Evolutionary conservation across 2,113 vertebrate genomes (phyloP).

Genomic region (Myiopsitta monachus): DNA sequence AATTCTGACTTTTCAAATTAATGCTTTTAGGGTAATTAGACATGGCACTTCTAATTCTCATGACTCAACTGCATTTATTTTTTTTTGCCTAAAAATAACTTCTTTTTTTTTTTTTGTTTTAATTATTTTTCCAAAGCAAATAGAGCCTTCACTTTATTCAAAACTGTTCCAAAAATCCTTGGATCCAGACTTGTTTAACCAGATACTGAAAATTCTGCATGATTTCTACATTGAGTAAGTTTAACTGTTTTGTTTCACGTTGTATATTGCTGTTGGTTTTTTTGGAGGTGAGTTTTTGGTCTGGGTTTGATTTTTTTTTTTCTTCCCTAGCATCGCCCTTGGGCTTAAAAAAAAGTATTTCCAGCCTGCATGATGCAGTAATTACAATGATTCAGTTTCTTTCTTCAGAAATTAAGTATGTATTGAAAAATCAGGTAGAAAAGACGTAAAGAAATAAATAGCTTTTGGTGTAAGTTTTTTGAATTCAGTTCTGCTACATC

Average conservation of each 20-base stretch:
- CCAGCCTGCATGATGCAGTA: not conserved
- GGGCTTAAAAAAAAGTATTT: not conserved
- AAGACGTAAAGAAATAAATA: not conserved
- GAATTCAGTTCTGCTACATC: not conserved
- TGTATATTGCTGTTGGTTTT: not conserved
- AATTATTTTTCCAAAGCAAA: constrained; percentile 81
- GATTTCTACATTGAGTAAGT: constrained; percentile 88
- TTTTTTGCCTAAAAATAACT: not conserved
- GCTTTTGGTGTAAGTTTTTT: not conserved
- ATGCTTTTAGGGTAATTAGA: not conserved
- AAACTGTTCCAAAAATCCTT: constrained; percentile 90
- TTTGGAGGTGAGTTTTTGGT: not conserved
- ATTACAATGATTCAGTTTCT: not conserved
- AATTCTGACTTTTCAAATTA: not conserved
- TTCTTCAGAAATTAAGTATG: not conserved
- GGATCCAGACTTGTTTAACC: constrained; percentile 88
- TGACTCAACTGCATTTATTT: not conserved
- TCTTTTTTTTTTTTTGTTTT: not conserved
- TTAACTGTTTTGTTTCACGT: not conserved
- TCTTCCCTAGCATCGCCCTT: fast-evolving
- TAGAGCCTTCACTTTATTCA: constrained; percentile 80
- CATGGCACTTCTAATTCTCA: not conserved
- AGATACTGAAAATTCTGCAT: constrained; percentile 86
- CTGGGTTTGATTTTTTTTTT: fast-evolving
- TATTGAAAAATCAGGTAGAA: not conserved